Evolutionary conservation across 37 sponge, comb jelly and placozoan species (phyloP), one percentile per base, ranked within the genome.

Genomic region (Hexactinellida sp.): DNA sequence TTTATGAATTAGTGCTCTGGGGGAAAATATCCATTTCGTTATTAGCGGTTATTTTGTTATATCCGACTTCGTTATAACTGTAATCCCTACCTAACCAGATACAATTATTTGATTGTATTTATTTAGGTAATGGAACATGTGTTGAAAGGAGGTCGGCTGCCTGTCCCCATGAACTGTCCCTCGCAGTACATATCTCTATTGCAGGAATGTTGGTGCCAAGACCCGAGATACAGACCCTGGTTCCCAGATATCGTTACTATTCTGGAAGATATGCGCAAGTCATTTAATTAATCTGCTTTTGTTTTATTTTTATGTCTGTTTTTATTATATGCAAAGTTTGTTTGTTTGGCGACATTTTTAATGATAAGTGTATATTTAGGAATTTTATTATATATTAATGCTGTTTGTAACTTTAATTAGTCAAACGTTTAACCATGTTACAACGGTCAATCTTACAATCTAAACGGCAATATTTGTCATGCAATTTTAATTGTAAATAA

Each of bases 211-310:
- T 63, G 76, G 76, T 21, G 13, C 34, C 76, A 63, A 63, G 76
- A 63, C 34, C 76, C 76, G 34, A 10, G 76, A n/a, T 63, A 63
- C 76, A 63, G 76, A 63, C 76, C 76, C 13, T 63, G 76, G 76
- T 63, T 63, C 76, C 76, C 76, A 28, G 76, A 63, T n/a, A 63
- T 63, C 25, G 76, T 63, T n/a, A 63, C 3, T n/a, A 63, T 63
- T 25, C 76, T 63, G 76, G 76, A 63, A 3, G 76, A 63, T n/a
- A 63, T 63, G 76, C 13, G 76, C 34, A 63, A 63, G 34, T 63
- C 30, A 21, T 63, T 63, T 63, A 63, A 23, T 25, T 63, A 63
- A 63, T n/a, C 13, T 63, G 3, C 13, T 63, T 32, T 63, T 21
- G 3, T 63, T 63, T 63, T 63, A n/a, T 63, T 63, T 63, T 63